These are phyloP conservation scores for Coelopa pilipes DNA, from an alignment of 2,888 invertebrate genomes.

Conservation along the genomic window DNA sequence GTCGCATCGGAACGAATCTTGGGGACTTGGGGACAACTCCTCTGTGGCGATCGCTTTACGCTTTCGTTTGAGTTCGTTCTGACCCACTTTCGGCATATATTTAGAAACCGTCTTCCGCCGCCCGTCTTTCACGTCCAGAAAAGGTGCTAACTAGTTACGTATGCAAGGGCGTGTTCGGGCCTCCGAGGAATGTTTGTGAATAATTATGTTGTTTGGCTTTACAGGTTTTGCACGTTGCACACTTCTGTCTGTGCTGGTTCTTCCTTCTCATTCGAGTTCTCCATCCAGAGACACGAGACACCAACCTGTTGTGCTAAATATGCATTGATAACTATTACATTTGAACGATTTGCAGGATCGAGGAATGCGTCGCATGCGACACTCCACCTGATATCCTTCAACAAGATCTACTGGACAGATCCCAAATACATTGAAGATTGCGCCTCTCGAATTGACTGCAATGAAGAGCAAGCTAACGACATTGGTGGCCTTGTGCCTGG, in stretches of 20 bases:
- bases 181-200: not conserved
- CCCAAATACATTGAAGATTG: not conserved
- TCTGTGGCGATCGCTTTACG: too few relatives aligned
- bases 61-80: too few relatives aligned
- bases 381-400: not conserved
- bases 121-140: not conserved
- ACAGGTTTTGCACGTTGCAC: too few relatives aligned
- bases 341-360: not conserved
- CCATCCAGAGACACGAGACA: too few relatives aligned
- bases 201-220: too few relatives aligned
- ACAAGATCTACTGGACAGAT: not conserved
- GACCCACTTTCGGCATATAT: not conserved
- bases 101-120: not conserved
- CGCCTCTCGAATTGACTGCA: not conserved
- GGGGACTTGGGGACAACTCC: too few relatives aligned
- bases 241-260: too few relatives aligned
- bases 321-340: not conserved
- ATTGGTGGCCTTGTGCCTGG: conserved; percentile 46
- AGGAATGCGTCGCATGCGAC: not conserved
- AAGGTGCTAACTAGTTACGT: conserved; percentile 21
- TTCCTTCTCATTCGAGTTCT: not conserved
- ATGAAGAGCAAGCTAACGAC: conserved; percentile 33
- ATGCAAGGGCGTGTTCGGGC: not conserved
- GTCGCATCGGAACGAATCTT: too few relatives aligned
- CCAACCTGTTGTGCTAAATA: not conserved